These are phyloP conservation scores for Solen grandis DNA, from an alignment of 1,140 invertebrate species.

Conservation along the genomic window DNA sequence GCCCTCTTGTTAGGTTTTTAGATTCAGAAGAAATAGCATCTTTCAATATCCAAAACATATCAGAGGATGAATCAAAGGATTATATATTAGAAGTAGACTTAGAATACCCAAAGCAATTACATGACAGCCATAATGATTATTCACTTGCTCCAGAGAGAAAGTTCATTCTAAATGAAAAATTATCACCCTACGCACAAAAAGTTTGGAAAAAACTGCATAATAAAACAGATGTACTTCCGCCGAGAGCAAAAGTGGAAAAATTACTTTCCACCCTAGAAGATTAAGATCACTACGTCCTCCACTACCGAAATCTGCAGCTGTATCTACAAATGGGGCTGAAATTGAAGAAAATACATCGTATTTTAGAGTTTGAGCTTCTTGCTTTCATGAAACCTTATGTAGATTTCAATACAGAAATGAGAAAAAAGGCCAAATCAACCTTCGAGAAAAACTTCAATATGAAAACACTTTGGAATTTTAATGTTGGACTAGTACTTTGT, in stretches of 20 bases:
- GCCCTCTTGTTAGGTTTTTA: too few species aligned
- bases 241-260: too few species aligned
- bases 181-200: too few species aligned
- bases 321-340: slow-evolving; percentile 57
- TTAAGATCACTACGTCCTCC: slow-evolving; percentile 49
- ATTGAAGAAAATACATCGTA: too few species aligned
- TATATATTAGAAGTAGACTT: slow-evolving; percentile 84
- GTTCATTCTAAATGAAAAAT: too few species aligned
- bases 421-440: too few species aligned
- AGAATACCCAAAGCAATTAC: slow-evolving; percentile 80
- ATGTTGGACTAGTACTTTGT: not conserved
- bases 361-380: slow-evolving; percentile 51
- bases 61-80: slow-evolving; percentile 79
- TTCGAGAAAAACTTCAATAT: too few species aligned
- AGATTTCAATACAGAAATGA: slow-evolving; percentile 60
- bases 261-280: slow-evolving; percentile 52
- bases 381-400: slow-evolving; percentile 59
- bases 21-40: too few species aligned
- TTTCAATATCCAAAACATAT: slow-evolving; percentile 71
- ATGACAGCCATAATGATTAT: slow-evolving; percentile 82
- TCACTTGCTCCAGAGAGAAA: slow-evolving; percentile 82
- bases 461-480: too few species aligned
- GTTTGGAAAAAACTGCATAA: too few species aligned
- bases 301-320: slow-evolving; percentile 50
- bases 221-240: too few species aligned